A percentile compares a stretch with the other conserved stretches of the same genome.
Evolutionary conservation across 1,140 invertebrate genomes (phyloP).

Genomic region (Diachasma alloeum): DNA sequence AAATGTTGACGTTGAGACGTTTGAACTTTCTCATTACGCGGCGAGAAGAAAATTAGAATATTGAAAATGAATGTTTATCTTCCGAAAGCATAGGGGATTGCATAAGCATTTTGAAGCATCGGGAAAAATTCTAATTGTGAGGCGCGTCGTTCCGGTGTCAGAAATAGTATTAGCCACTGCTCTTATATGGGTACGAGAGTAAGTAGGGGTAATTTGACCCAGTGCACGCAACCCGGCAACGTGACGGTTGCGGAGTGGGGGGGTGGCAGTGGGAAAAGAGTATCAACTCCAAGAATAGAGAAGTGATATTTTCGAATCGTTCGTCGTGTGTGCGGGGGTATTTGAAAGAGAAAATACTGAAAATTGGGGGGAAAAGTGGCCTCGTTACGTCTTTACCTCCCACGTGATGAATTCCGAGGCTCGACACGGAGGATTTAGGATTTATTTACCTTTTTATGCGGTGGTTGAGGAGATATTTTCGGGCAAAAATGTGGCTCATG

Average conservation of each 20-base stretch:
- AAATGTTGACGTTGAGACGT: background rate
- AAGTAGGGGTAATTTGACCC: conserved; percentile 57
- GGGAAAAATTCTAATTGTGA: conserved; percentile 20
- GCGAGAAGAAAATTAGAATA: background rate
- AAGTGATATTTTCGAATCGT: conserved; percentile 55
- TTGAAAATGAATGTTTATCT: background rate
- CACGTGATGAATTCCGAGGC: conserved; percentile 16
- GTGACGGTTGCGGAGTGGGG: background rate
- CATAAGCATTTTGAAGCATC: background rate
- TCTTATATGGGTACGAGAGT: conserved; percentile 58
- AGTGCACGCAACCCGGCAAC: conserved; percentile 39
- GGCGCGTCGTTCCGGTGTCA: conserved; percentile 43
- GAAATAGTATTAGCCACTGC: conserved; percentile 59
- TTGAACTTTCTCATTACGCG: background rate
- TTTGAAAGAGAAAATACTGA: background rate
- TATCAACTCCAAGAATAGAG: conserved; percentile 53
- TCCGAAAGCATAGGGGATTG: background rate
- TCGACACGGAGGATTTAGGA: background rate
- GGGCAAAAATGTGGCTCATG: too few relatives aligned
- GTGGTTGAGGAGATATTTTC: background rate
- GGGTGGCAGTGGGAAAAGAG: conserved; percentile 5
- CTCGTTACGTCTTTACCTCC: background rate
- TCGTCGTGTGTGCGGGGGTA: conserved; percentile 5
- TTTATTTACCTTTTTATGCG: background rate
- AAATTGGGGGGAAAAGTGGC: background rate